Conservation (phyloP, 2,888 invertebrate species). For the Laspeyria flexula region DNA sequence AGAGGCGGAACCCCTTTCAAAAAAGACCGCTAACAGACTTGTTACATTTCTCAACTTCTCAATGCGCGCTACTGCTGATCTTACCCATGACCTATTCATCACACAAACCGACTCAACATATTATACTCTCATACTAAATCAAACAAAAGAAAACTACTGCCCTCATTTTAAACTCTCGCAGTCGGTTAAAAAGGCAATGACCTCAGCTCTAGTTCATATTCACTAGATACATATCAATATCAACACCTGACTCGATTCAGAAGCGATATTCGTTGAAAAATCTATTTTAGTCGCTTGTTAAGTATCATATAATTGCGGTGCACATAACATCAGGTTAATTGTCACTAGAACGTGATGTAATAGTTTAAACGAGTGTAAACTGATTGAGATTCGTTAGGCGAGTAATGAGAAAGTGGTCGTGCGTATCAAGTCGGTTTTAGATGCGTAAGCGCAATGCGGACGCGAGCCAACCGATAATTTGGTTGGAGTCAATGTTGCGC, state of each 20-base stretch:
- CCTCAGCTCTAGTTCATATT: conserved; percentile 7
- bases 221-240: conserved; percentile 8
- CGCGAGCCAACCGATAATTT: conserved; percentile 28
- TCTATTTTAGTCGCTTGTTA: conserved; percentile 23
- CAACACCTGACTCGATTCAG: conserved; percentile 19
- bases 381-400: conserved; percentile 47
- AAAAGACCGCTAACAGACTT: too few species aligned
- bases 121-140: too few species aligned
- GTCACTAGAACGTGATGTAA: conserved; percentile 19
- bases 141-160: too few species aligned
- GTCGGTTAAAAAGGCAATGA: neutral
- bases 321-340: conserved; percentile 34
- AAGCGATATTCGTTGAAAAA: conserved; percentile 26
- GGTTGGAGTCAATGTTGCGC: neutral
- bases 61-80: too few species aligned
- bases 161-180: too few species aligned
- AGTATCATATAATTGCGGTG: conserved; percentile 25
- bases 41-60: too few species aligned
- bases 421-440: conserved; percentile 33
- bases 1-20: too few species aligned
- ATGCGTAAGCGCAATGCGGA: conserved; percentile 33
- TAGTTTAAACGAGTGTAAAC: conserved; percentile 20
- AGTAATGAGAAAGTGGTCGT: conserved; percentile 45
- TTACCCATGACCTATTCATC: too few species aligned
- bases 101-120: too few species aligned